Base-by-base conservation (phyloP, 2,888 invertebrate species). In the Cerastis leucographa region DNA sequence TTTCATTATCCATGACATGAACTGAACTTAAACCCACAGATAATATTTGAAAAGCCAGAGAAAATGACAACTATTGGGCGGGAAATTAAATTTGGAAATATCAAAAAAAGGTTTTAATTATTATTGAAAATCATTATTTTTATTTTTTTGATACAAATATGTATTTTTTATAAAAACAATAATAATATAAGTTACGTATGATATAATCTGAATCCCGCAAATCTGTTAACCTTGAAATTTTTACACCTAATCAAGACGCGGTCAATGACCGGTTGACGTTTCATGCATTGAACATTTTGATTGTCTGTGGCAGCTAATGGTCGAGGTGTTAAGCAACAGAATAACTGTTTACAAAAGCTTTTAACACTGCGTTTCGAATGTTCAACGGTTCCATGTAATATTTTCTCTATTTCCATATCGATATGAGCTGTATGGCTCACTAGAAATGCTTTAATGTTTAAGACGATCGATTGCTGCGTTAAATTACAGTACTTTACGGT, bases 231-330 rank as follows among this genome's bases (percentile, higher is more conserved):
- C 85, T 84, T 85, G 78, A 85, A 72, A 68, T 72, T 71, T 76
- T 76, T 77, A 85, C 68, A 59, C 66, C 29, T 44, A 76, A 79
- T 79, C 64, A 61, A 72, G 56, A 59, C 29, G 35, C 62, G 84
- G 84, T 87, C 87, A 83, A 61, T 76, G 87, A 73, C 83, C 85
- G 82, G 76, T 61, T 82, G 87, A 78, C 86, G 85, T 85, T 84
- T 80, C 71, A 70, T 70, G 61, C 70, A 71, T 71, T 77, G 81
- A 76, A 74, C 73, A 68, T 62, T 80, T 85, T 77, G 76, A 83
- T 85, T 84, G 76, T 83, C 82, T 85, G 73, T 85, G 82, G 83
- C 71, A 46, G 75, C 72, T 85, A 85, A 87, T 81, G 71, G 73
- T 64, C 8, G 74, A 87, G 81, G 86, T 89, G 89, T 78, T 85